Conservation (phyloP, 1,140 invertebrate genomes). For the Aphaenogaster floridana region DNA sequence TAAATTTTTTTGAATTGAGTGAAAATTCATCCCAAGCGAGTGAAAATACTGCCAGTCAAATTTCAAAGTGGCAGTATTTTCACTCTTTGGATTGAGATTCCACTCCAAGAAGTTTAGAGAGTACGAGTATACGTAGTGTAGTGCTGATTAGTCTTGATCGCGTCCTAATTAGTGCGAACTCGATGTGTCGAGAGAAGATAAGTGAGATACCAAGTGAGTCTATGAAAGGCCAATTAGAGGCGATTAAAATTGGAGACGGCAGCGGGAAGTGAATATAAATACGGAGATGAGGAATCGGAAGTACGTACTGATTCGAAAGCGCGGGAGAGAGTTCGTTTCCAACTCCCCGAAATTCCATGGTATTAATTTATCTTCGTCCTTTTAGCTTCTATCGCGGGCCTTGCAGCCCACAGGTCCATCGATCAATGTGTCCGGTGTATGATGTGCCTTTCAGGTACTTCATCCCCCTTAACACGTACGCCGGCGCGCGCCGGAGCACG, state of each 20-base stretch:
- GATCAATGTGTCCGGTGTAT: conserved; percentile 72
- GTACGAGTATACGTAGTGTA: not conserved
- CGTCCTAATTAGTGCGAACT: conserved; percentile 37
- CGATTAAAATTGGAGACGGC: conserved; percentile 31
- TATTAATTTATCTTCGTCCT: conserved; percentile 80
- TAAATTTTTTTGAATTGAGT: too few species aligned
- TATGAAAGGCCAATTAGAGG: conserved; percentile 37
- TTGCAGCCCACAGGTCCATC: conserved; percentile 58
- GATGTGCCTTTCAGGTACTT: conserved; percentile 68
- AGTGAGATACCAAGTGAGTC: conserved; percentile 2
- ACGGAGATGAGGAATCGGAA: conserved; percentile 37
- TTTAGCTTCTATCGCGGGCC: conserved; percentile 63
- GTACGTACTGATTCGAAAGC: conserved; percentile 45
- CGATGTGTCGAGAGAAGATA: conserved; percentile 51
- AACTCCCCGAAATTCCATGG: conserved; percentile 72
- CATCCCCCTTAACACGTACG: conserved; percentile 53
- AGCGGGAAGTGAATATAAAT: conserved; percentile 6
- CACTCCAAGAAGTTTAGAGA: too few species aligned
- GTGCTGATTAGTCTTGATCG: not conserved
- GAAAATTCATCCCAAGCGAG: too few species aligned
- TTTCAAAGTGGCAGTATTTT: too few species aligned
- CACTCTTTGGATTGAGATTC: too few species aligned
- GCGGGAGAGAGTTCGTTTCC: conserved; percentile 55
- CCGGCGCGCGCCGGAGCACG: conserved; percentile 31
- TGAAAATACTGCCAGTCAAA: too few species aligned